Evolutionary conservation across 2,797 vertebrate species (phyloP), one percentile per base, ranked within the genome.

Genomic region (Danio choprae): DNA sequence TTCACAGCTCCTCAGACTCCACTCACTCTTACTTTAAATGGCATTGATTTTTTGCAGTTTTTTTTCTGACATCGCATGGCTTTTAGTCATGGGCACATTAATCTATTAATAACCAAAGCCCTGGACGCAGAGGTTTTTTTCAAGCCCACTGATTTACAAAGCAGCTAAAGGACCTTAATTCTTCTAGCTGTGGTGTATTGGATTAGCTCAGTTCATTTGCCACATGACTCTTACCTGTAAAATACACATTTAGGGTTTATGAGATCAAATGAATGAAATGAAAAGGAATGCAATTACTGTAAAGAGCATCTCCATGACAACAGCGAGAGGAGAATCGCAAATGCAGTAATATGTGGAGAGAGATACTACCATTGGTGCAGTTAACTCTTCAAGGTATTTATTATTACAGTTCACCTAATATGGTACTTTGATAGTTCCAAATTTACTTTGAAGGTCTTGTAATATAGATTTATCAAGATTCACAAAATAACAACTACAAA

Each of bases 281-380:
- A 56, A 38, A 56, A 43, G 4, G 5, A 56, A 72, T 6, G 12
- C 43, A 56, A 43, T 29, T 29, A 29, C 29, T 29, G 29, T 29
- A 13, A 18, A 70, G 50, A 70, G 50, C 9, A 70, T 70, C 53
- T 72, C 69, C 18, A 58, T 72, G 51, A 71, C 69, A 71, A 56
- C 51, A 6, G n/a, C 20, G 48, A 43, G n/a, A 71, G 20, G 46
- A 18, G 15, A 70, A 71, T 15, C 13, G n/a, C n/a, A 18, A 71
- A 41, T 4, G 8, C 4, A 1, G 7, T 50, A 68, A 53, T 55
- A 5, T 55, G 12, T 18, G 11, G 41, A 13, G n/a, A 53, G 11
- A 43, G 18, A 22, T 10, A 9, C 20, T 13, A 56, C n/a, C 12
- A 8, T 44, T 36, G 40, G 29, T 40, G 48, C 9, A 18, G 15